phyloP scores from a whole-genome alignment of 2,888 invertebrate species.

The Drosophila mulleri region DNA sequence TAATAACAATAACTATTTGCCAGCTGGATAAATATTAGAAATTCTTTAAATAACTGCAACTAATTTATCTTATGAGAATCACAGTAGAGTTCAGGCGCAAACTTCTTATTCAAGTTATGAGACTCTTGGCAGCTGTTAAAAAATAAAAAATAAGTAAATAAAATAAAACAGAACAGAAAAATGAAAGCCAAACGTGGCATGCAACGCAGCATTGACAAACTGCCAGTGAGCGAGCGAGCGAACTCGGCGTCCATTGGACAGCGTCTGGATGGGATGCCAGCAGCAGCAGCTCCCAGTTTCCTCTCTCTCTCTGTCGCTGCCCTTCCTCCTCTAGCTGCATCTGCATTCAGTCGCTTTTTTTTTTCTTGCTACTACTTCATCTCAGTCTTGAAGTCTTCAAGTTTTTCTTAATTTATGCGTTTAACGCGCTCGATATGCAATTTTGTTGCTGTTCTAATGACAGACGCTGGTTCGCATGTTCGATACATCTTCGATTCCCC shows the following conservation, averaged over 20 bases:
- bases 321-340: constrained; percentile 47
- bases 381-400: constrained; percentile 26
- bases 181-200: constrained; percentile 43
- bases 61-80: neutral
- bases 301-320: neutral
- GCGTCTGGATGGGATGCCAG: constrained; percentile 4
- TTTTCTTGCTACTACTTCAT: constrained; percentile 48
- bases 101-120: neutral
- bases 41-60: neutral
- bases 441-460: constrained; percentile 73
- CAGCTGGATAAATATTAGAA: neutral
- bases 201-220: constrained; percentile 57
- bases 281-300: neutral
- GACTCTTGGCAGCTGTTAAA: constrained; percentile 13
- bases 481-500: constrained; percentile 24
- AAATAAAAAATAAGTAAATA: neutral
- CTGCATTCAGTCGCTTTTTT: constrained; percentile 62
- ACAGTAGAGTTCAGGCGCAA: neutral
- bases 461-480: constrained; percentile 35
- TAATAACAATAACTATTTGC: neutral
- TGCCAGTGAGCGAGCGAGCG: constrained; percentile 23
- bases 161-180: neutral
- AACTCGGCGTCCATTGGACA: constrained; percentile 39
- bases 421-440: constrained; percentile 71
- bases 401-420: constrained; percentile 75